Evolutionary conservation across 2,113 vertebrate genomes (phyloP).

Genomic region (Nycticebus coucang): DNA sequence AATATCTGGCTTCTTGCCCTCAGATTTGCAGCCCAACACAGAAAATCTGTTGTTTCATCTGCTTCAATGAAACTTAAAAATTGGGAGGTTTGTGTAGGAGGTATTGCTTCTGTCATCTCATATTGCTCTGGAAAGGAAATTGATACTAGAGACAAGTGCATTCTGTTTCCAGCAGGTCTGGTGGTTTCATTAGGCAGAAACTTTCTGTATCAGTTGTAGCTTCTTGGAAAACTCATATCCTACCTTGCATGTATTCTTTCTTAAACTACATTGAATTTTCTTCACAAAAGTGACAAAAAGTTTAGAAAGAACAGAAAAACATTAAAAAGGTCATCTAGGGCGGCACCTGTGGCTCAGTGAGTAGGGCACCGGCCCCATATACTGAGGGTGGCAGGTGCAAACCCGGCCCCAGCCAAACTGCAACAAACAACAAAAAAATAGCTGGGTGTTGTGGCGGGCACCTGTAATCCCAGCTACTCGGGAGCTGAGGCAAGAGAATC

Average conservation of each 20-base stretch:
- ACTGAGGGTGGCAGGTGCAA: too few species aligned
- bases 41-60: slow-evolving; percentile 68
- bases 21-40: slow-evolving; percentile 55
- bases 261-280: slow-evolving; percentile 19
- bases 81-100: slow-evolving; percentile 54
- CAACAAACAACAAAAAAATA: too few species aligned
- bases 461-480: too few species aligned
- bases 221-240: slow-evolving; percentile 46
- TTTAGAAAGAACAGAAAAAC: slow-evolving; percentile 36
- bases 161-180: slow-evolving; percentile 11
- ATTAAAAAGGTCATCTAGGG: background rate
- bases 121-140: slow-evolving; percentile 55
- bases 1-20: slow-evolving; percentile 52
- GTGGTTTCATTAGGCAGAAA: slow-evolving; percentile 35
- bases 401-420: too few species aligned
- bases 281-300: background rate
- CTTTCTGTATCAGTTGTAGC: background rate
- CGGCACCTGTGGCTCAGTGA: too few species aligned
- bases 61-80: slow-evolving; percentile 55
- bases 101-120: slow-evolving; percentile 61
- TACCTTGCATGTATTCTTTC: slow-evolving; percentile 13
- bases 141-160: slow-evolving; percentile 61
- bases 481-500: too few species aligned
- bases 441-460: too few species aligned
- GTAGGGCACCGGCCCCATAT: too few species aligned